These are phyloP conservation scores for Conomelus anceps DNA, from an alignment of 2,888 invertebrate species.

Conservation along the genomic window DNA sequence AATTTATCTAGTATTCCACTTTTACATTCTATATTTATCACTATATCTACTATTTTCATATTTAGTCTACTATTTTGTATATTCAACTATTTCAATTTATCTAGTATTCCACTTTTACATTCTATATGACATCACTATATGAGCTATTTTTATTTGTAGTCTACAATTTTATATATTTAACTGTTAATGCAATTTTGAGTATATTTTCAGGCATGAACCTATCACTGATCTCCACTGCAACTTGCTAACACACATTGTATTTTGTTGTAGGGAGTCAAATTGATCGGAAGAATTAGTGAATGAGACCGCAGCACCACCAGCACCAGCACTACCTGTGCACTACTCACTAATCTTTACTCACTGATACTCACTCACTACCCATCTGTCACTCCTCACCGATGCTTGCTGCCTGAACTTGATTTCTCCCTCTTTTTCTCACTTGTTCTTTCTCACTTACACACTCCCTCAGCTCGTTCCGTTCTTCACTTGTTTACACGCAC, in stretches of 20 bases:
- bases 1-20: too few species aligned
- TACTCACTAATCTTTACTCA: neutral
- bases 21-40: too few species aligned
- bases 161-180: too few species aligned
- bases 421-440: neutral
- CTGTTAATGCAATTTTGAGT: neutral
- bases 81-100: too few species aligned
- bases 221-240: neutral
- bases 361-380: too few species aligned
- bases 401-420: neutral
- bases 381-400: neutral
- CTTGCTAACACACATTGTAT: neutral
- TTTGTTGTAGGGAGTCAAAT: neutral
- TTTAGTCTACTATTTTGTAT: too few species aligned
- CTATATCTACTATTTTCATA: too few species aligned
- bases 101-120: too few species aligned
- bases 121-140: too few species aligned
- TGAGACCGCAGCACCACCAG: neutral
- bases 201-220: neutral
- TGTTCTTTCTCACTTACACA: neutral
- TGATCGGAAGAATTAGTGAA: neutral
- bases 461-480: neutral
- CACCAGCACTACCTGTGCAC: neutral
- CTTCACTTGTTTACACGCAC: neutral
- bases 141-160: too few species aligned